Evolutionary conservation across 2,888 invertebrate species (phyloP).

Genomic region (Hirtodrosophila confusa): DNA sequence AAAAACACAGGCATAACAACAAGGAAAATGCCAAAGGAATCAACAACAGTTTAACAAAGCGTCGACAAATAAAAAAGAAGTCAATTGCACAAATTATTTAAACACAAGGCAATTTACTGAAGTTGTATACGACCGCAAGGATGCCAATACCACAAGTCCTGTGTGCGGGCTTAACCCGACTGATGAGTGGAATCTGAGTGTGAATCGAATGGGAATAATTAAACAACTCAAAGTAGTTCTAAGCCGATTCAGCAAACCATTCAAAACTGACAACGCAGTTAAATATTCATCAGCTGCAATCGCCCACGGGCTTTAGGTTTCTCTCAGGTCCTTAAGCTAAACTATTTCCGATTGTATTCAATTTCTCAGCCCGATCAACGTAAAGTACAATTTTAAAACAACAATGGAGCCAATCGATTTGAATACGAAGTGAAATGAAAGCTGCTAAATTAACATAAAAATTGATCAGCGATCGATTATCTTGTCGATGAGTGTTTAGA

Average conservation of each 20-base stretch:
- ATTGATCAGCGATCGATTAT: conserved; percentile 73
- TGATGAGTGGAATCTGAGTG: conserved; percentile 14
- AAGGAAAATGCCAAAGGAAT: conserved; percentile 46
- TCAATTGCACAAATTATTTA: conserved; percentile 64
- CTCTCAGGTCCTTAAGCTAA: too few relatives aligned
- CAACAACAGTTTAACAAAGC: conserved; percentile 50
- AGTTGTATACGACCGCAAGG: conserved; percentile 21
- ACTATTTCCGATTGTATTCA: too few relatives aligned
- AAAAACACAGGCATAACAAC: conserved; percentile 19
- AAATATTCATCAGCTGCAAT: too few relatives aligned
- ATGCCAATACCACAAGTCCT: conserved; percentile 20
- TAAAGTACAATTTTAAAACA: background rate
- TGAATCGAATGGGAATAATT: conserved; percentile 8
- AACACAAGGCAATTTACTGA: conserved; percentile 61
- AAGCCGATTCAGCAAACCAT: too few relatives aligned
- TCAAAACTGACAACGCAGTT: too few relatives aligned
- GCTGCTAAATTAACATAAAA: conserved; percentile 54
- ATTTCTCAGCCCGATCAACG: background rate
- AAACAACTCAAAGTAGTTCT: too few relatives aligned
- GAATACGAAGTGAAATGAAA: conserved; percentile 12
- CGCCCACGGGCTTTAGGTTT: too few relatives aligned
- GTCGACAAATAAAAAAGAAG: conserved; percentile 13
- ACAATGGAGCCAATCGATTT: background rate
- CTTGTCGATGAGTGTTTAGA: conserved; percentile 18
- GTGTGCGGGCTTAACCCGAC: background rate